Evolutionary conservation across 2,113 vertebrate species (phyloP).

Genomic region (Apodemus sylvaticus): DNA sequence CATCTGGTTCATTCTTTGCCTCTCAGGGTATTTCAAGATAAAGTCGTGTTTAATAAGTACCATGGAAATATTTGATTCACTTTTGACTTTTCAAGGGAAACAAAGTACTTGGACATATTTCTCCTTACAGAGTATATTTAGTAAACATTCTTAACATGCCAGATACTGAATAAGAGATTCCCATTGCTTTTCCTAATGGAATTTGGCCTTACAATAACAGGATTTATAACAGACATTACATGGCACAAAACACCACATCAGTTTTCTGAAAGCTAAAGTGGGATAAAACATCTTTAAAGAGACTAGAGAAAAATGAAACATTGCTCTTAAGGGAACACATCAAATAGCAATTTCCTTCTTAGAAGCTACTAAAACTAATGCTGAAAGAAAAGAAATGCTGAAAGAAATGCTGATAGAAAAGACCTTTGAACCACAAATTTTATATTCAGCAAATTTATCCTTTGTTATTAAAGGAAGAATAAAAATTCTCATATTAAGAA

Average conservation of each 20-base stretch:
- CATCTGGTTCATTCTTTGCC: not conserved
- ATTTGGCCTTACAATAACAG: not conserved
- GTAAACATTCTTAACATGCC: not conserved
- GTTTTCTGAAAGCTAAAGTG: conserved; percentile 19
- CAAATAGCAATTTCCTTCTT: conserved; percentile 13
- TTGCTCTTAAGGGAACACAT: not conserved
- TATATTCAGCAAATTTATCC: not conserved
- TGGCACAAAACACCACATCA: not conserved
- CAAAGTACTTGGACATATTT: not conserved
- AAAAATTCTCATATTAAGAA: conserved; percentile 3
- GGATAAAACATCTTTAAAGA: conserved; percentile 35
- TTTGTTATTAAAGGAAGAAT: not conserved
- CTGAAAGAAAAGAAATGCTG: conserved; percentile 5
- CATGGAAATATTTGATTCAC: not conserved
- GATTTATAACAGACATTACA: not conserved
- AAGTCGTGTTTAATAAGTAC: conserved; percentile 38
- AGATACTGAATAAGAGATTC: not conserved
- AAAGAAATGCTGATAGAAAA: conserved; percentile 38
- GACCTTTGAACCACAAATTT: not conserved
- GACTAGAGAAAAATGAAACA: not conserved
- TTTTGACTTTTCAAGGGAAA: not conserved
- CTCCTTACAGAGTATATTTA: not conserved
- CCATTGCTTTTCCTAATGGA: not conserved
- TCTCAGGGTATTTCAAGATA: not conserved
- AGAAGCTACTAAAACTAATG: not conserved